These are phyloP conservation scores for Chloroclystis v-ata DNA, from an alignment of 2,888 invertebrate genomes.

Conservation along the genomic window DNA sequence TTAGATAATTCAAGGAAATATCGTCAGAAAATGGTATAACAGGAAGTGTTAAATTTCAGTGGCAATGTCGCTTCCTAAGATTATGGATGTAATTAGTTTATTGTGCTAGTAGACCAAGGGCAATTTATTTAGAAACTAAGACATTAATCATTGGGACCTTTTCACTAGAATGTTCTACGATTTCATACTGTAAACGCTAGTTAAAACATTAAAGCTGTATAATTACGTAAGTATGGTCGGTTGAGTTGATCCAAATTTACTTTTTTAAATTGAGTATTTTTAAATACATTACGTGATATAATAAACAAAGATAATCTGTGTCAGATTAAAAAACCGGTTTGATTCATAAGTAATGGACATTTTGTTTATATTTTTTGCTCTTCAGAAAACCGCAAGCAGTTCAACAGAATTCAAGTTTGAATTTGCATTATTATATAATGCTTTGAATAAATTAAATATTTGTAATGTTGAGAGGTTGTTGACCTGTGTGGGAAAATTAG, in stretches of 20 bases:
- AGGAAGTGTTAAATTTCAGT: not conserved
- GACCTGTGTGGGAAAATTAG: conserved; percentile 6
- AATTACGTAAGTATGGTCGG: too few relatives aligned
- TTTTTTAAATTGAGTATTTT: too few relatives aligned
- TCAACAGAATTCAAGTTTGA: conserved; percentile 17
- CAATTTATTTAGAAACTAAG: not conserved
- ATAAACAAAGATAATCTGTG: too few relatives aligned
- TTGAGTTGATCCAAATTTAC: too few relatives aligned
- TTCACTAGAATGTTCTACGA: too few relatives aligned
- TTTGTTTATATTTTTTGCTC: too few relatives aligned
- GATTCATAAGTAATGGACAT: too few relatives aligned
- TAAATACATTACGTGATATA: too few relatives aligned
- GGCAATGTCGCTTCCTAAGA: not conserved
- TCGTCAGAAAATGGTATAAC: not conserved
- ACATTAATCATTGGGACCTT: too few relatives aligned
- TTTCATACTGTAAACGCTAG: too few relatives aligned
- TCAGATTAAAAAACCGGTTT: too few relatives aligned
- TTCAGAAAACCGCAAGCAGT: conserved; percentile 2
- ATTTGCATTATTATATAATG: conserved; percentile 10
- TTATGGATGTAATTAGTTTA: not conserved
- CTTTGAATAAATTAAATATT: conserved; percentile 13
- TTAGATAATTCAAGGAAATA: not conserved
- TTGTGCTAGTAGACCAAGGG: not conserved
- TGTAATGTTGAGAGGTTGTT: conserved; percentile 21
- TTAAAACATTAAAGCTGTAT: too few relatives aligned